phyloP scores from a whole-genome alignment of 2,113 vertebrate species.

The Xiphophorus couchianus region DNA sequence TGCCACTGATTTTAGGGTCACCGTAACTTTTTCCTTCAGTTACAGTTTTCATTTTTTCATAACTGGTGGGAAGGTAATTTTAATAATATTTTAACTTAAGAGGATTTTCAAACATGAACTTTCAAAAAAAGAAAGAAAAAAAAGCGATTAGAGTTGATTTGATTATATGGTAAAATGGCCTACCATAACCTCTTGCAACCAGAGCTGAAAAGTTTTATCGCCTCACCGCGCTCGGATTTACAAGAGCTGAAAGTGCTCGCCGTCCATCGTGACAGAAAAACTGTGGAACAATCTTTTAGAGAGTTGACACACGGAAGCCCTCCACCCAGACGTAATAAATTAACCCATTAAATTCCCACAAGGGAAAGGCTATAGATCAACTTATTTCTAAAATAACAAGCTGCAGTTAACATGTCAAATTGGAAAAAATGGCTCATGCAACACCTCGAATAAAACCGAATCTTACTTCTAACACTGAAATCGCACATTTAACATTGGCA shows the following conservation, averaged over 20 bases:
- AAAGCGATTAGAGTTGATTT: neutral
- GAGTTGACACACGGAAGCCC: neutral
- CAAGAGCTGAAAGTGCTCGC: neutral
- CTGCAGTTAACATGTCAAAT: neutral
- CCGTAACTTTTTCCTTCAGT: too few relatives aligned
- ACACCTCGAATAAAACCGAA: neutral
- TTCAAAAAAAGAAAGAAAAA: too few relatives aligned
- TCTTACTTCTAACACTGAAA: neutral
- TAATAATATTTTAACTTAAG: too few relatives aligned
- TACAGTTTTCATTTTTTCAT: too few relatives aligned
- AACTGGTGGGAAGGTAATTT: too few relatives aligned
- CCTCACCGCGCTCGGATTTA: neutral
- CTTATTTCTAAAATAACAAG: neutral
- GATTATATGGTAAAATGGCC: neutral
- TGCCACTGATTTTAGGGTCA: too few relatives aligned
- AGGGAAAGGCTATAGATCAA: neutral
- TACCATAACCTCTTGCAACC: neutral
- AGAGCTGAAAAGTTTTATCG: neutral
- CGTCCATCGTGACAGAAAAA: neutral
- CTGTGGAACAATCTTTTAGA: neutral
- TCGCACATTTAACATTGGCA: neutral
- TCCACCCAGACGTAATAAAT: neutral
- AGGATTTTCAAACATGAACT: too few relatives aligned
- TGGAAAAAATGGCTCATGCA: neutral
- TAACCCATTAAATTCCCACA: neutral